Conservation (phyloP, 2,888 invertebrate species). For the Idaea biselata region DNA sequence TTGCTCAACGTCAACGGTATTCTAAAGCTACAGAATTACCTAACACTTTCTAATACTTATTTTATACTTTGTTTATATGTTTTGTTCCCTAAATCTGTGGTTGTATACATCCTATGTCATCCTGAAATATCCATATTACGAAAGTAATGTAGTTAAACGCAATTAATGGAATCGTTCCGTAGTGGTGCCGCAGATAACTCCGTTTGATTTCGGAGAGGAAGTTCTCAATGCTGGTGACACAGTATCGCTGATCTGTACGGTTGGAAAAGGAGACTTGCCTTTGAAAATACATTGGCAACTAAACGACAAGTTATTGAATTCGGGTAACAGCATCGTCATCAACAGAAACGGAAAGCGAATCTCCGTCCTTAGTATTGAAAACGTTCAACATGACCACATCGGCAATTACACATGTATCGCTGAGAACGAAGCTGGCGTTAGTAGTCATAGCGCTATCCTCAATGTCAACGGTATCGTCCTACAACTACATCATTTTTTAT, state of each 20-base stretch:
- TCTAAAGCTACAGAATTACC: conserved; percentile 5
- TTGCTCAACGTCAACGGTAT: conserved; percentile 85
- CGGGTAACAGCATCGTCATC: conserved; percentile 80
- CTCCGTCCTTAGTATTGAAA: conserved; percentile 85
- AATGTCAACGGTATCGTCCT: conserved; percentile 83
- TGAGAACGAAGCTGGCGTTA: conserved; percentile 83
- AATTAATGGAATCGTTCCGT: conserved; percentile 29
- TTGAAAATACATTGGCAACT: conserved; percentile 86
- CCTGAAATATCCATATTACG: neutral
- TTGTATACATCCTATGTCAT: neutral
- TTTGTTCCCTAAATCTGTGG: neutral
- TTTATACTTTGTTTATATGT: conserved; percentile 9
- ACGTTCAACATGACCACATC: conserved; percentile 80
- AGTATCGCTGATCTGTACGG: conserved; percentile 85
- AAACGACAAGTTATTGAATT: conserved; percentile 77
- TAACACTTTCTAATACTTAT: conserved; percentile 9
- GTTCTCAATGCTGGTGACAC: conserved; percentile 87
- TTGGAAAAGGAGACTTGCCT: conserved; percentile 86
- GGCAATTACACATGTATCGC: conserved; percentile 84
- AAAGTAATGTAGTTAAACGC: neutral
- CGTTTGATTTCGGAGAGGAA: conserved; percentile 89
- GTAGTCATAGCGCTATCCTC: conserved; percentile 83
- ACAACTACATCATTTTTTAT: conserved; percentile 15
- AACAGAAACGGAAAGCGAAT: conserved; percentile 83
- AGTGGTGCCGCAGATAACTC: conserved; percentile 90